Evolutionary conservation across 2,797 vertebrate genomes (phyloP).

Genomic region (Allochrocebus solatus): DNA sequence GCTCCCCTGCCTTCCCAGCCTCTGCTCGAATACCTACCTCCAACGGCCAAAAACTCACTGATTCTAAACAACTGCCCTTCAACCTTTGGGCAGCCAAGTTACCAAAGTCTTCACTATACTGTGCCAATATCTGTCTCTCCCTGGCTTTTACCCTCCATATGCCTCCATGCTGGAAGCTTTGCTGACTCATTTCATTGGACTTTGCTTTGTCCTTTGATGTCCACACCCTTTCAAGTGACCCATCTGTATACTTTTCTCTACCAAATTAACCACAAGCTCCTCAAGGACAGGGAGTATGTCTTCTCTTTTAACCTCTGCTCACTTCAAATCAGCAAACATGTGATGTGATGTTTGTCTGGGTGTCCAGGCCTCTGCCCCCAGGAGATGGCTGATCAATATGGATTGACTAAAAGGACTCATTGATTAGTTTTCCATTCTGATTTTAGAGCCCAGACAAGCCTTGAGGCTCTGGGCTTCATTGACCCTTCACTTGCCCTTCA

Average conservation of each 20-base stretch:
- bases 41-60: not conserved
- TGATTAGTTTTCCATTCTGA: conserved; percentile 56
- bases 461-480: conserved; percentile 28
- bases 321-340: conserved; percentile 12
- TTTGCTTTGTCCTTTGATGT: conserved; percentile 40
- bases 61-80: not conserved
- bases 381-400: conserved; percentile 57
- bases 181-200: conserved; percentile 27
- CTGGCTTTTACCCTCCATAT: not conserved
- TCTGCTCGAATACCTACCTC: not conserved
- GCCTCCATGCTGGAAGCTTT: not conserved
- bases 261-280: conserved; percentile 45
- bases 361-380: conserved; percentile 31
- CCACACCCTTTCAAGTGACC: conserved; percentile 24
- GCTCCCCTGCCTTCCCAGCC: not conserved
- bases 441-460: conserved; percentile 52
- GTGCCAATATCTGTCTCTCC: not conserved
- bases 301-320: conserved; percentile 66
- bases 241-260: conserved; percentile 19
- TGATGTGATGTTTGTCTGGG: not conserved
- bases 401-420: conserved; percentile 35
- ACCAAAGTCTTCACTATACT: not conserved
- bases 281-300: not conserved
- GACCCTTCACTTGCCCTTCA: conserved; percentile 39
- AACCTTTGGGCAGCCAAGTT: not conserved